Conservation (phyloP, 2,113 vertebrate species). For the Notothenia coriiceps region DNA sequence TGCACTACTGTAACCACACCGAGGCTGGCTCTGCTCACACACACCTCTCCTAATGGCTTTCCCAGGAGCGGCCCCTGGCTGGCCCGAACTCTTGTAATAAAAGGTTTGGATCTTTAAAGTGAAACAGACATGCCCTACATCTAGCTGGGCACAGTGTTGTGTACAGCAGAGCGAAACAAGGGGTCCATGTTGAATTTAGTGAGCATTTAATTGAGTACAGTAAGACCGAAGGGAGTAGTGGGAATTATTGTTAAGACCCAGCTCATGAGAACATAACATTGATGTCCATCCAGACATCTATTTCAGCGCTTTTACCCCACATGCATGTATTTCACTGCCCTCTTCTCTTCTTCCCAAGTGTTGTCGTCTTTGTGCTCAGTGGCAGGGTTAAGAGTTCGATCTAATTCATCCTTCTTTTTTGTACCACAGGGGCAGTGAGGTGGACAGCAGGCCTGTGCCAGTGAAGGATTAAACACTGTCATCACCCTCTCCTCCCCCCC, state of each 20-base stretch:
- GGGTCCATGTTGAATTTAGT: conserved; percentile 29
- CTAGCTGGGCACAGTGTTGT: conserved; percentile 53
- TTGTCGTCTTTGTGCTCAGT: background rate
- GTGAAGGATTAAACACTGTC: conserved; percentile 69
- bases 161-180: conserved; percentile 15
- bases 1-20: conserved; percentile 63
- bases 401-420: conserved; percentile 16
- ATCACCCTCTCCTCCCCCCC: conserved; percentile 53
- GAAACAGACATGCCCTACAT: conserved; percentile 50
- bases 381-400: conserved; percentile 46
- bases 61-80: conserved; percentile 59
- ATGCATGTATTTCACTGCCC: conserved; percentile 30
- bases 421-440: conserved; percentile 18
- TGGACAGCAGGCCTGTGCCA: conserved; percentile 55
- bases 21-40: conserved; percentile 74
- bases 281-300: conserved; percentile 46
- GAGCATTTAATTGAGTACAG: conserved; percentile 21
- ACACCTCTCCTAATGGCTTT: conserved; percentile 82
- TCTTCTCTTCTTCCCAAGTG: conserved; percentile 13
- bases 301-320: conserved; percentile 39
- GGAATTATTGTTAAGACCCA: conserved; percentile 3
- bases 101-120: conserved; percentile 57
- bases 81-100: conserved; percentile 41
- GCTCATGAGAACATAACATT: conserved; percentile 40
- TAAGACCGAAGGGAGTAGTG: conserved; percentile 5